Evolutionary conservation across 2,888 invertebrate genomes (phyloP), one percentile per base, ranked within the genome.

Genomic region (Diloba caeruleocephala): DNA sequence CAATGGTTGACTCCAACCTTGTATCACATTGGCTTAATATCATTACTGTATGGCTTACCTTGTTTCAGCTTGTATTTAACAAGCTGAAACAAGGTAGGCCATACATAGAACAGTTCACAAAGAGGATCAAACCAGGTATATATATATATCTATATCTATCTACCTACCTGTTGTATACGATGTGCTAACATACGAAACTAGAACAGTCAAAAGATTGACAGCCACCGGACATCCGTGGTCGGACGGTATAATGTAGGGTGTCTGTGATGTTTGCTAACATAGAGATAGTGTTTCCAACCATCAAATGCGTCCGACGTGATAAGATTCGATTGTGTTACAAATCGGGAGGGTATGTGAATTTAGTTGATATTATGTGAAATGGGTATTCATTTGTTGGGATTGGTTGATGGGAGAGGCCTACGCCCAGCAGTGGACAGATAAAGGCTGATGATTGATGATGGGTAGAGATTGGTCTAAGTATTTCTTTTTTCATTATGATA

Each of bases 141-240:
- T n/a, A 28, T 34, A 25, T 10, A 19, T 39, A 13, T 7, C 2
- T 13, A 25, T 13, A 15, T n/a, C n/a, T n/a, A n/a, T n/a, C n/a
- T n/a, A n/a, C n/a, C n/a, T n/a, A n/a, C n/a, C n/a, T 13, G 7
- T 29, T 13, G 6, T 36, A 53, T 14, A 38, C 3, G 9, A 49
- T 41, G 49, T 28, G 42, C 42, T 52, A 55, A 66, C 49, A 64
- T 36, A 66, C 67, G 19, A 65, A 72, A 73, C 63, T 70, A 66
- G 74, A 61, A 55, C 73, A 64, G 60, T 70, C 65, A 50, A 69
- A 72, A 81, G 80, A 81, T 81, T 81, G 83, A 82, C 82, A 78
- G 74, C 52, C 43, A 55, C 67, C 78, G 82, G 82, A 82, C 77
- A 48, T 81, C 80, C 79, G 75, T 46, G 61, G 68, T 44, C 56